Base-by-base conservation (phyloP, 2,888 invertebrate genomes). In the Harpalus rufipes region DNA sequence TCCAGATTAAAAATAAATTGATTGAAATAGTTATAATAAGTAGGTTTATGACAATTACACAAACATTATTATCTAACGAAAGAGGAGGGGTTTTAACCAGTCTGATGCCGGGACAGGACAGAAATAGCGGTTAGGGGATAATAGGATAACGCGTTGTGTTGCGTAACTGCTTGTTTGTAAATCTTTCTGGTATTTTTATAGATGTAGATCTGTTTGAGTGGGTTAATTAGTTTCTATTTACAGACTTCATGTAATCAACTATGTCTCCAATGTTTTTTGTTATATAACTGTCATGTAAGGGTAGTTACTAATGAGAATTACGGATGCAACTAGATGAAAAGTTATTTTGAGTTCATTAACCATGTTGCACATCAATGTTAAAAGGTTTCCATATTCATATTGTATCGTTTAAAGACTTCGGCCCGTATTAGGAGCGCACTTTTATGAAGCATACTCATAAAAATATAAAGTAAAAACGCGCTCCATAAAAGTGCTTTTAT, bases 1-100 rank as follows among this genome's bases (percentile, higher is more conserved):
- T 41, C 44, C 18, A 51, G 16, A 6, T 32, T 61, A 14, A 79
- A 79, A 79, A 79, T 79, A 79, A 79, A 32, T 79, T 10, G 39
- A 79, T 61, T 59, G 59, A 79, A 79, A 79, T 61, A 61, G 59
- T 61, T 59, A n/a, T 12, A 16, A 41, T 44, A 72, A 72, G 80
- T 25, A 21, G 12, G 79, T 59, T 51, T 21, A 63, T 56, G 16
- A 80, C 39, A 80, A 80, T 59, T 80, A 61, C n/a, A n/a, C 18
- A 51, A 63, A 44, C 76, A 32, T 44, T 18, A 74, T 74, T 74
- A 74, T 44, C 44, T 44, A 74, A 74, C 44, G 8, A 74, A 6
- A 16, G 21, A 74, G 44, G 18, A 4, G 14, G 41, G 14, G 21
- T 68, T 74, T 74, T 44, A 44, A 44, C 41, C 14, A 41, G 44